Evolutionary conservation across 1,140 invertebrate genomes (phyloP).

Genomic region (Zaprionus taronus): DNA sequence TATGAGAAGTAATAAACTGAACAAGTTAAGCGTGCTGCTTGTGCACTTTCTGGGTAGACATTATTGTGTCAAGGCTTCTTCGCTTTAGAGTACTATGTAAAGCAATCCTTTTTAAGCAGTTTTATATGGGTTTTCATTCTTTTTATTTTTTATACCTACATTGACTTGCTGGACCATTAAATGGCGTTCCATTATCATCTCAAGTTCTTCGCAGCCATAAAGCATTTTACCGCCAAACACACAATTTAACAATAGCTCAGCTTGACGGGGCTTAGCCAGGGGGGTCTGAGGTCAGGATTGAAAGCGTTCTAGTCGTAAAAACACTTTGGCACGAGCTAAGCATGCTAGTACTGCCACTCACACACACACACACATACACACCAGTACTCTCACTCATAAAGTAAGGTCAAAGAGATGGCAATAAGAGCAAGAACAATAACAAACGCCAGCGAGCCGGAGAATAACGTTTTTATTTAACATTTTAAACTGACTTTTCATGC

Average conservation of each 20-base stretch:
- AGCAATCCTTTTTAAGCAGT: slow-evolving; percentile 39
- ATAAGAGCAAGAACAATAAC: slow-evolving; percentile 36
- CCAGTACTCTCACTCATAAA: slow-evolving; percentile 25
- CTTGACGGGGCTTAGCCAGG: neutral
- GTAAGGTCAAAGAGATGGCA: slow-evolving; percentile 43
- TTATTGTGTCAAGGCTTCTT: neutral
- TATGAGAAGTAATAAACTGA: neutral
- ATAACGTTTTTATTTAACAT: slow-evolving; percentile 53
- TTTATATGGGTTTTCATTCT: slow-evolving; percentile 2
- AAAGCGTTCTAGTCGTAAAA: slow-evolving; percentile 57
- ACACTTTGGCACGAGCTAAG: slow-evolving; percentile 54
- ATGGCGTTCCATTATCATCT: slow-evolving; percentile 54
- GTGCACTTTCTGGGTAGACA: neutral
- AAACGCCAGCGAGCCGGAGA: slow-evolving; percentile 20
- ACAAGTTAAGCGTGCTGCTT: neutral
- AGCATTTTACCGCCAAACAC: slow-evolving; percentile 53
- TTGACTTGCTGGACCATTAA: slow-evolving; percentile 37
- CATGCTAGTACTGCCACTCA: slow-evolving; percentile 31
- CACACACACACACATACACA: neutral
- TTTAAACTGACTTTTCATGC: slow-evolving; percentile 81
- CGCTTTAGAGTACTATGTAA: slow-evolving; percentile 15
- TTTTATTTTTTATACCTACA: slow-evolving; percentile 24
- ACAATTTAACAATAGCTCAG: slow-evolving; percentile 47
- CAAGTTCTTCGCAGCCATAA: slow-evolving; percentile 49
- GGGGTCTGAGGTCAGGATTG: slow-evolving; percentile 15